phyloP scores from a whole-genome alignment of 2,888 invertebrate genomes.

The Electrophaes corylata region DNA sequence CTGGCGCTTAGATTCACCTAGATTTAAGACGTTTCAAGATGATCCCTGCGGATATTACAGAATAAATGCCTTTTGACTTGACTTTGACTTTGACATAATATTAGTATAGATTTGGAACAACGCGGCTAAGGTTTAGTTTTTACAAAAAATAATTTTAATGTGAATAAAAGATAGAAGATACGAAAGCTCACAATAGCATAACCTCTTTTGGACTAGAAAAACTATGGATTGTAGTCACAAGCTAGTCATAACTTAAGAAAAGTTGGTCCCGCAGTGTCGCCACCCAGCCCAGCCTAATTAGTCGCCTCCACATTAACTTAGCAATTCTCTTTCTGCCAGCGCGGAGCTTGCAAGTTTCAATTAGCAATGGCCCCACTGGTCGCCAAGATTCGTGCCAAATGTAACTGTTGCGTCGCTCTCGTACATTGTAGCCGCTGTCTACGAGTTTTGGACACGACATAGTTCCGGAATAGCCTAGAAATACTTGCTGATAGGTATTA shows the following conservation, averaged over 20 bases:
- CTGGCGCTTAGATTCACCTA: too few relatives aligned
- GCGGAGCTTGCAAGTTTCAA: constrained; percentile 15
- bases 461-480: neutral
- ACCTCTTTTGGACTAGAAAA: neutral
- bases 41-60: too few relatives aligned
- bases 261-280: constrained; percentile 7
- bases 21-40: too few relatives aligned
- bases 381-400: constrained; percentile 14
- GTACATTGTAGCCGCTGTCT: neutral
- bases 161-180: too few relatives aligned
- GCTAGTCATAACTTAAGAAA: constrained; percentile 19
- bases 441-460: neutral
- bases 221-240: neutral
- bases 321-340: constrained; percentile 27
- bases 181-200: neutral
- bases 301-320: constrained; percentile 22
- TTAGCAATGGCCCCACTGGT: constrained; percentile 12
- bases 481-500: too few relatives aligned
- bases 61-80: too few relatives aligned
- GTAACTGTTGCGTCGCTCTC: constrained; percentile 15
- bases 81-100: too few relatives aligned
- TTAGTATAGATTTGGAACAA: too few relatives aligned
- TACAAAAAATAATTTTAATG: too few relatives aligned
- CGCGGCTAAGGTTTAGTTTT: too few relatives aligned
- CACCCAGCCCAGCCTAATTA: constrained; percentile 27